A percentile compares a stretch with the other conserved stretches of the same genome.
These are phyloP conservation scores for Galerucella pusilla DNA, from an alignment of 2,888 invertebrate species.

Conservation along the genomic window DNA sequence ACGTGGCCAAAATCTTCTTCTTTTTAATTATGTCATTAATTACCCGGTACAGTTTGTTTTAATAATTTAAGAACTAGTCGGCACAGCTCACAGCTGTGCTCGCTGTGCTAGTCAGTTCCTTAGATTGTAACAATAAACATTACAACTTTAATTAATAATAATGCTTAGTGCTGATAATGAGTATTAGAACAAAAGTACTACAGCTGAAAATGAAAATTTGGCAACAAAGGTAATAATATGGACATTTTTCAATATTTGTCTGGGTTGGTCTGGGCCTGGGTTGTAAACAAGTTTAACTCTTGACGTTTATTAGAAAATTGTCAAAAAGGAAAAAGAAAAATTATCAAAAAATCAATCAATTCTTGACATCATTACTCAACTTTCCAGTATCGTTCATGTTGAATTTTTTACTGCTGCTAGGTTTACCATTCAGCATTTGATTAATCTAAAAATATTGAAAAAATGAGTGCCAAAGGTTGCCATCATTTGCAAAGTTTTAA, in stretches of 20 bases:
- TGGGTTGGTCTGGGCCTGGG: not conserved
- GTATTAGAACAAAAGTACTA: no score
- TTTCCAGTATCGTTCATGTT: not conserved
- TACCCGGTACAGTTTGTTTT: no score
- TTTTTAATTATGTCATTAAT: no score
- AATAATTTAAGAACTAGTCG: no score
- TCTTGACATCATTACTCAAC: not conserved
- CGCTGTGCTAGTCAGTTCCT: not conserved
- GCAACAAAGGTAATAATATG: not conserved
- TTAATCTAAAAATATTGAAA: conserved; percentile 2
- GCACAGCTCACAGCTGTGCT: no score
- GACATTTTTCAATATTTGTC: not conserved
- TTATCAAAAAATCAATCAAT: not conserved
- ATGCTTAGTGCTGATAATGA: not conserved
- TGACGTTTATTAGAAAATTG: conserved; percentile 4
- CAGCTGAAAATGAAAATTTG: not conserved
- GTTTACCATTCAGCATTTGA: not conserved
- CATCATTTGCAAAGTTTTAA: conserved; percentile 84
- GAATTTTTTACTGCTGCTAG: not conserved
- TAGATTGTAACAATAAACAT: not conserved
- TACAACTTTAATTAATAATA: not conserved
- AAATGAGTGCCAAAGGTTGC: conserved; percentile 70
- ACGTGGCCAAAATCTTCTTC: conserved; percentile 16
- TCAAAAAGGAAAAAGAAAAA: conserved; percentile 5
- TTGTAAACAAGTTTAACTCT: conserved; percentile 2